Evolutionary conservation across 2,888 invertebrate genomes (phyloP), one percentile per base, ranked within the genome.

Genomic region (Drosophila hamatofila): DNA sequence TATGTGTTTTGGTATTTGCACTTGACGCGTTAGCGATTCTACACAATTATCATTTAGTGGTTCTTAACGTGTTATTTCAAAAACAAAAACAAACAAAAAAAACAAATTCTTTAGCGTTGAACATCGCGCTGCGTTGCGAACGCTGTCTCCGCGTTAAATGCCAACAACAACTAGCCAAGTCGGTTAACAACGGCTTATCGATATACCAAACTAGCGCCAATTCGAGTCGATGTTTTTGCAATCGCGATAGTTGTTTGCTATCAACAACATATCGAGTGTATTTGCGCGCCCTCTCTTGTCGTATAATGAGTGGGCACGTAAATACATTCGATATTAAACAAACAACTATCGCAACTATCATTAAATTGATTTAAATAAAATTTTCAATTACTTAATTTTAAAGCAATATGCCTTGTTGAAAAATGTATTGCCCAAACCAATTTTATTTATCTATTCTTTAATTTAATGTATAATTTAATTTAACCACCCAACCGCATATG

Each of bases 1-100:
- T 37, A 52, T 48, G 33, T 51, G 51, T 63, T 63, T 54, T 60
- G 42, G 54, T 59, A 71, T 64, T 63, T 67, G 60, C 76, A 78
- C 66, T 77, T 65, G 59, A 69, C 63, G 65, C 51, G 63, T 52
- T 69, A 42, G 72, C 61, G 44, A 70, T 66, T 58, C 59, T 59
- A 55, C 35, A 75, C 72, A 63, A 69, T 69, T 58, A 51, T 71
- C 67, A 16, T 66, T 75, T 35, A 56, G 49, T 62, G 48, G 62
- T 37, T 58, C 65, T 78, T 80, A 81, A 78, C 77, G 74, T 67
- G 54, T 77, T 75, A 75, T 70, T 81, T 84, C 72, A 69, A 75
- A 83, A 71, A 78, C 55, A 60, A 75, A 72, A 71, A 56, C 62
- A 56, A 69, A 73, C 71, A 76, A 67, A 66, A 67, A 71, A 68